These are phyloP conservation scores for Euzetes globulus DNA, from an alignment of 2,888 invertebrate genomes.

Conservation along the genomic window DNA sequence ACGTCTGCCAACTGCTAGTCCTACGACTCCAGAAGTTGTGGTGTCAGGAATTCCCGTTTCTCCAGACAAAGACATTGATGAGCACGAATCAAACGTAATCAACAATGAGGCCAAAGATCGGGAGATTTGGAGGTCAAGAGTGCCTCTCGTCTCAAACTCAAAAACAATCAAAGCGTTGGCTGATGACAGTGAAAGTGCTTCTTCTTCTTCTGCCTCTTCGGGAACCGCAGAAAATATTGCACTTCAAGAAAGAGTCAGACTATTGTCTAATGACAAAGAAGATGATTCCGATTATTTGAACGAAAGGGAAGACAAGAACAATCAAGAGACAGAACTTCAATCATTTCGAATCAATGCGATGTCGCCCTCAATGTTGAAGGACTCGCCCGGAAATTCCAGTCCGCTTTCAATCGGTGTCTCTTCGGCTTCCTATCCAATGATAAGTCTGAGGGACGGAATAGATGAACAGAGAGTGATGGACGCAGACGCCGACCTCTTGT, in stretches of 20 bases:
- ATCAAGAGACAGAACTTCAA: neutral
- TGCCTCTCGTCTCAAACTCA: neutral
- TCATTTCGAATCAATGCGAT: neutral
- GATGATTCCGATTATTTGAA: slow-evolving; percentile 11
- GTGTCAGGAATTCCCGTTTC: slow-evolving; percentile 35
- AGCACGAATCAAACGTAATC: neutral
- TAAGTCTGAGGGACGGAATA: slow-evolving; percentile 14
- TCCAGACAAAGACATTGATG: slow-evolving; percentile 23
- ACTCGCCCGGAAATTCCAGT: slow-evolving; percentile 14
- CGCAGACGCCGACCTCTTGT: slow-evolving; percentile 9
- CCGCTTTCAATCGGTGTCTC: slow-evolving; percentile 9
- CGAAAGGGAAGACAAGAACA: neutral
- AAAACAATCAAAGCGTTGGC: neutral
- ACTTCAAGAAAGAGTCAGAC: slow-evolving; percentile 19
- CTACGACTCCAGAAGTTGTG: slow-evolving; percentile 39
- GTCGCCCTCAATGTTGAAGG: neutral
- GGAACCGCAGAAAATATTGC: slow-evolving; percentile 20
- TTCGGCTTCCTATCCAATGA: slow-evolving; percentile 17
- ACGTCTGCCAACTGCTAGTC: neutral
- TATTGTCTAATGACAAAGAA: slow-evolving; percentile 8
- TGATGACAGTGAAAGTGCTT: neutral
- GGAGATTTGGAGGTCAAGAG: neutral
- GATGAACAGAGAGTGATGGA: slow-evolving; percentile 27
- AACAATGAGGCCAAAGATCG: neutral
- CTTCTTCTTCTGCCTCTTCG: neutral